Conservation (phyloP, 2,888 invertebrate genomes). For the Caradrina clavipalpis region DNA sequence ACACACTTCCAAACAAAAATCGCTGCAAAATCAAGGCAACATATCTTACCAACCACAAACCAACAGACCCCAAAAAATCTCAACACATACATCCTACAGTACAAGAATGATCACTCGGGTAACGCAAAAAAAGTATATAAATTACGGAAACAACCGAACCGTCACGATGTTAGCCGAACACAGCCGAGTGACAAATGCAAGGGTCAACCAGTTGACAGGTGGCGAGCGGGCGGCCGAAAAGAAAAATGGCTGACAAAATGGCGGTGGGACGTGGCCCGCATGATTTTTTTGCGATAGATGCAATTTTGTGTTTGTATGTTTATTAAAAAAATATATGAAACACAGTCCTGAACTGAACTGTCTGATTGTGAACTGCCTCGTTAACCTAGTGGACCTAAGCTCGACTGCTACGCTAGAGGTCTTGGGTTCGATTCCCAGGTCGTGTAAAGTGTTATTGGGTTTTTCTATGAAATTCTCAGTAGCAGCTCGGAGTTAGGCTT, state of each 20-base stretch:
- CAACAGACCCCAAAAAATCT: constrained; percentile 43
- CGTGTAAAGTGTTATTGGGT: too few species aligned
- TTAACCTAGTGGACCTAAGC: too few species aligned
- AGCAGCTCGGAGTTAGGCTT: too few species aligned
- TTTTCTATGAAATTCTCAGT: too few species aligned
- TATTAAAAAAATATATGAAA: constrained; percentile 15
- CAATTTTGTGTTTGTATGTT: constrained; percentile 22
- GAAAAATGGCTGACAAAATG: constrained; percentile 71
- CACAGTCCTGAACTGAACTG: too few species aligned
- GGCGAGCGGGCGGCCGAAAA: constrained; percentile 64
- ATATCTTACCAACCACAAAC: constrained; percentile 22
- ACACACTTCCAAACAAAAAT: background rate
- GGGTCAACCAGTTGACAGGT: constrained; percentile 75
- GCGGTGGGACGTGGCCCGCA: constrained; percentile 58
- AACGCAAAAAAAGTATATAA: constrained; percentile 61
- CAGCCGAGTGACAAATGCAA: constrained; percentile 75
- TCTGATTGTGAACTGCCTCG: too few species aligned
- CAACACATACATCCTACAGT: constrained; percentile 46
- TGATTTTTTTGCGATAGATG: constrained; percentile 47
- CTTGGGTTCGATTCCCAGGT: too few species aligned
- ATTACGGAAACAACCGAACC: constrained; percentile 62
- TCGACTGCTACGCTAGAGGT: too few species aligned
- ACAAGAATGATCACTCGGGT: constrained; percentile 46
- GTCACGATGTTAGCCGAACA: constrained; percentile 66
- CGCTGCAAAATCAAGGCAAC: background rate